These are phyloP conservation scores for Pristionchus fissidentatus DNA, from an alignment of 2,888 invertebrate genomes.

Conservation along the genomic window DNA sequence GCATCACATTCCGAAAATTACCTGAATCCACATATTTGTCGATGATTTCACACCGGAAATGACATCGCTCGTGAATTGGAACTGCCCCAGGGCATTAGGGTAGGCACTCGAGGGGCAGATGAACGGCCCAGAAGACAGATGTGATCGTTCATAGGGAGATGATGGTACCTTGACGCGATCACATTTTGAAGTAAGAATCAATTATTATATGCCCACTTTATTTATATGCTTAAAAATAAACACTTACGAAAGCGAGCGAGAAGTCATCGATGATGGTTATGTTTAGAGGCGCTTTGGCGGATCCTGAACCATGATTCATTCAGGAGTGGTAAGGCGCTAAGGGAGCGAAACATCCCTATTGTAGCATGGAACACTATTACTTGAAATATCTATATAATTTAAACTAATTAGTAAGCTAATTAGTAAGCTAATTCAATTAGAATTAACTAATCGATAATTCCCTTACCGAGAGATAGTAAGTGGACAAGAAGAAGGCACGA, in stretches of 20 bases:
- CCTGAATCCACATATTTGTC: slow-evolving; percentile 16
- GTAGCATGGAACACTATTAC: too few relatives aligned
- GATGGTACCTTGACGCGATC: neutral
- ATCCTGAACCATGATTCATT: too few relatives aligned
- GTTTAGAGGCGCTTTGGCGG: neutral
- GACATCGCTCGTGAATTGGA: slow-evolving; percentile 35
- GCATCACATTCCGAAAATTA: too few relatives aligned
- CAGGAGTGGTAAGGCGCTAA: too few relatives aligned
- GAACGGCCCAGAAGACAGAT: neutral
- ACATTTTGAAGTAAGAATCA: neutral
- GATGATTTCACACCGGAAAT: neutral
- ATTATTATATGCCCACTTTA: neutral
- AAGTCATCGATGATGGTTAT: neutral
- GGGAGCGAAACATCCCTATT: too few relatives aligned
- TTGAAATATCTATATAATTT: too few relatives aligned
- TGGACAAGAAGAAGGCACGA: too few relatives aligned
- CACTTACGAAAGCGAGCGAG: slow-evolving; percentile 4
- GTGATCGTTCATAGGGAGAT: neutral
- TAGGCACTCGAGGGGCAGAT: slow-evolving; percentile 3
- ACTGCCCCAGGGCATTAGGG: neutral
- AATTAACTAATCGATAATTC: too few relatives aligned
- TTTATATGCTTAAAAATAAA: too few relatives aligned
- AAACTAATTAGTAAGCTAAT: too few relatives aligned
- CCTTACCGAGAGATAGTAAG: too few relatives aligned
- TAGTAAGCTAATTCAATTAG: too few relatives aligned